Percentiles rank a stretch among this genome's conserved stretches.
Evolutionary conservation across 2,797 vertebrate species (phyloP).

Genomic region (Arnoldichthys spilopterus): DNA sequence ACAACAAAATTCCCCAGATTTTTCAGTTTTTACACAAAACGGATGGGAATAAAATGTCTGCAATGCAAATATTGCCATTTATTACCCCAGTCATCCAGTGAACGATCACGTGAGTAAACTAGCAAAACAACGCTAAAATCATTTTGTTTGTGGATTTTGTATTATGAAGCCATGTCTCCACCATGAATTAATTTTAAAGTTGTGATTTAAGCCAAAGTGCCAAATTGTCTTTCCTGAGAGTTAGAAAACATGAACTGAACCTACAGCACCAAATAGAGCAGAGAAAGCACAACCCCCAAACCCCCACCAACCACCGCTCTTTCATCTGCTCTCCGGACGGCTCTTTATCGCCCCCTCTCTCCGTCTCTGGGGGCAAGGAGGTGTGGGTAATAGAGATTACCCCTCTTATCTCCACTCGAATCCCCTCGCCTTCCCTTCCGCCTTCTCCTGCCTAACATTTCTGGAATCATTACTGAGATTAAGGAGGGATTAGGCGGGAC

Average conservation of each 20-base stretch:
- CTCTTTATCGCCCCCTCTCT: slow-evolving; percentile 16
- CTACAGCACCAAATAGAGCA: background rate
- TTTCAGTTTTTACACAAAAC: no score
- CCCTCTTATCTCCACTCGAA: slow-evolving; percentile 50
- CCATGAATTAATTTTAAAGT: no score
- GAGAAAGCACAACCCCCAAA: background rate
- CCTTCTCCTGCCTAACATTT: slow-evolving; percentile 42
- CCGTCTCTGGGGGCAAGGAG: slow-evolving; percentile 20
- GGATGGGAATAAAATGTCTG: no score
- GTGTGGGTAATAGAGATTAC: slow-evolving; percentile 53
- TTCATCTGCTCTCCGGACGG: slow-evolving; percentile 23
- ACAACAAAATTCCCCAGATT: no score
- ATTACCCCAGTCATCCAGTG: no score
- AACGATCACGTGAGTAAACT: no score
- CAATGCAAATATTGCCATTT: no score
- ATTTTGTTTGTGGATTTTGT: no score
- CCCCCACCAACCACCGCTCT: background rate
- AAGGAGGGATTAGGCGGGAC: slow-evolving; percentile 64
- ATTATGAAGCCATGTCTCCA: no score
- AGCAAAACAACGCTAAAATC: no score
- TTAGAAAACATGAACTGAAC: background rate
- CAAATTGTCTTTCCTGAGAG: no score
- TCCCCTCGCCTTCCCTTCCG: slow-evolving; percentile 25
- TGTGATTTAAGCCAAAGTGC: no score
- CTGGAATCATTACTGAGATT: slow-evolving; percentile 68